Percentiles rank a stretch among this genome's conserved stretches.
Conservation (phyloP, 2,888 invertebrate genomes). For the Noctua comes region DNA sequence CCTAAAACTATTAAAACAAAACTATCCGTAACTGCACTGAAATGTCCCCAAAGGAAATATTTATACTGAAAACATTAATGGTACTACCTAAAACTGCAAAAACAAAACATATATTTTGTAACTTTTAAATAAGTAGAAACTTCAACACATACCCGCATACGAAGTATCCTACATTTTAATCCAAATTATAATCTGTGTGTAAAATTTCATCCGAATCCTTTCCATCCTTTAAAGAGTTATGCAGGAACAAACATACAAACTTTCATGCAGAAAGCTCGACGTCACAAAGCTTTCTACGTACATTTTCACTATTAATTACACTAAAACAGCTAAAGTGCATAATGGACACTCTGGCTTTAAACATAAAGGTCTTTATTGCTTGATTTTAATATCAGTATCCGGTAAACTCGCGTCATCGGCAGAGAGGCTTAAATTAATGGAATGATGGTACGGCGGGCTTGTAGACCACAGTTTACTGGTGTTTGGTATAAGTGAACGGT, state of each 20-base stretch:
- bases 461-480: slow-evolving; percentile 32
- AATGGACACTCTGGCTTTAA: slow-evolving; percentile 13
- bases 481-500: slow-evolving; percentile 33
- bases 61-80: neutral
- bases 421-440: slow-evolving; percentile 62
- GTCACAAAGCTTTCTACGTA: slow-evolving; percentile 14
- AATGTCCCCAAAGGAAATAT: slow-evolving; percentile 5
- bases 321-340: slow-evolving; percentile 26
- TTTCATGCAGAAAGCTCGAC: neutral
- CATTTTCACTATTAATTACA: slow-evolving; percentile 14
- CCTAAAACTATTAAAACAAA: slow-evolving; percentile 4
- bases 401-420: slow-evolving; percentile 44
- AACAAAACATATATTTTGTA: neutral
- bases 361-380: slow-evolving; percentile 17
- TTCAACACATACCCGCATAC: neutral
- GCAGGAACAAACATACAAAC: slow-evolving; percentile 2
- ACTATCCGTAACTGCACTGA: neutral
- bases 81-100: neutral
- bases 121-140: neutral
- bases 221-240: neutral
- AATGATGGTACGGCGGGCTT: slow-evolving; percentile 60
- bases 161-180: neutral
- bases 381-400: slow-evolving; percentile 32
- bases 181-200: neutral
- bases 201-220: neutral